phyloP scores from a whole-genome alignment of 2,113 vertebrate species.

The Microcebus lehilahytsara region DNA sequence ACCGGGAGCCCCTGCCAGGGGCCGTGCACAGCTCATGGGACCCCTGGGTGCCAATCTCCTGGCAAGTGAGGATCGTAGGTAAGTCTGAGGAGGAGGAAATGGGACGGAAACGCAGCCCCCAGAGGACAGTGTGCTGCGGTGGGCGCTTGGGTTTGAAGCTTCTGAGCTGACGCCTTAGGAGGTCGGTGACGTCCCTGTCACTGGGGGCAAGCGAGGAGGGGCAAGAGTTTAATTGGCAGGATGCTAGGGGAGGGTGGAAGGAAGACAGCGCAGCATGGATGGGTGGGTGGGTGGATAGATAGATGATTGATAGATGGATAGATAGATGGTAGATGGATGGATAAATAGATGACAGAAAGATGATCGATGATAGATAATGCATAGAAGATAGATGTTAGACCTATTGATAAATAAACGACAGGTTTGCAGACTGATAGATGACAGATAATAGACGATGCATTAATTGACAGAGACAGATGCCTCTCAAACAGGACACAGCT shows the following conservation, averaged over 20 bases:
- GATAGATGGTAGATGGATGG: not conserved
- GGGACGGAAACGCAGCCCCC: not conserved
- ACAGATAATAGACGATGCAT: not conserved
- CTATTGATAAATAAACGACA: not conserved
- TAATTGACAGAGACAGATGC: not conserved
- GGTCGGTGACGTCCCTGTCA: not conserved
- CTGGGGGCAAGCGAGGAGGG: not conserved
- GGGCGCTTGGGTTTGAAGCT: not conserved
- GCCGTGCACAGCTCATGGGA: not conserved
- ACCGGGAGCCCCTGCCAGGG: not conserved
- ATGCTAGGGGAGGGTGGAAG: not conserved
- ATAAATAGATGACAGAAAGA: not conserved
- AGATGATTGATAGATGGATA: not conserved
- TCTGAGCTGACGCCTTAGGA: not conserved
- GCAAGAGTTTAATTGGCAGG: not conserved
- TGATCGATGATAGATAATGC: not conserved
- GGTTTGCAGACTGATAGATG: not conserved
- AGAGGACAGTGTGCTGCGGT: not conserved
- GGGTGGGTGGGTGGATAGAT: fast-evolving
- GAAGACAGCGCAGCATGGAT: too few relatives aligned
- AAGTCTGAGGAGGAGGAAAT: not conserved
- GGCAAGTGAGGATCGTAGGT: not conserved
- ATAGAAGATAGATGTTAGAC: not conserved
- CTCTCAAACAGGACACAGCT: not conserved
- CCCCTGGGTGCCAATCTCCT: not conserved